Percentiles rank a stretch among this genome's conserved stretches.
Conservation (phyloP, 2,113 vertebrate species). For the Chaetorhynchus papuensis region DNA sequence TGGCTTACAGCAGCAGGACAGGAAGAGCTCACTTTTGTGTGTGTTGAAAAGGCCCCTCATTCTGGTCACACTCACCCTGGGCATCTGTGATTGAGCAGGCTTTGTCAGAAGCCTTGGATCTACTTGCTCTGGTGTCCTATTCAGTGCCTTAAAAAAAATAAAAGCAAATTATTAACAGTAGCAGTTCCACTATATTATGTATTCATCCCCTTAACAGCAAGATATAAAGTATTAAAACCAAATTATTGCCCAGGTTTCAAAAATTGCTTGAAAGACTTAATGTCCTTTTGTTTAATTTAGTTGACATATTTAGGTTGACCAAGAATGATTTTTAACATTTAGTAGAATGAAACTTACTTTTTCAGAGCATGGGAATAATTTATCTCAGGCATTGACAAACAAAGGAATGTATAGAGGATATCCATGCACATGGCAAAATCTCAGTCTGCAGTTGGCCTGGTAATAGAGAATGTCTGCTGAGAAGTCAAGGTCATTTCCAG, state of each 20-base stretch:
- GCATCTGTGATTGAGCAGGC: not conserved
- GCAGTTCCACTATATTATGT: not conserved
- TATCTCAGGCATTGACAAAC: not conserved
- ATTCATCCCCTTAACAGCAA: not conserved
- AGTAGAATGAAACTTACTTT: not conserved
- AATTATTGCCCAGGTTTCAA: not conserved
- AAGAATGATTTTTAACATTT: not conserved
- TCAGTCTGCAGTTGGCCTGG: not conserved
- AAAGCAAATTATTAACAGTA: not conserved
- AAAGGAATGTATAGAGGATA: not conserved
- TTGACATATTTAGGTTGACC: not conserved
- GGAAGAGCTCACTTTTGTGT: not conserved
- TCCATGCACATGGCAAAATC: not conserved
- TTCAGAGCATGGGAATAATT: not conserved
- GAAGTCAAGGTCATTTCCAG: constrained; percentile 44
- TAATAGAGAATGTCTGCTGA: not conserved
- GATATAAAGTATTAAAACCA: not conserved
- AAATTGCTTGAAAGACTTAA: not conserved
- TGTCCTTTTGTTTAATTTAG: not conserved
- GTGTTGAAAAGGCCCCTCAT: not conserved
- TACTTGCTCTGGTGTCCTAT: not conserved
- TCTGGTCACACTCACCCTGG: not conserved
- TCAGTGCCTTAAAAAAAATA: not conserved
- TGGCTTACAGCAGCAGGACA: not conserved
- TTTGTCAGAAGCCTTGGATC: not conserved